phyloP scores from a whole-genome alignment of 1,140 invertebrate species.

The Drosophila orosa region DNA sequence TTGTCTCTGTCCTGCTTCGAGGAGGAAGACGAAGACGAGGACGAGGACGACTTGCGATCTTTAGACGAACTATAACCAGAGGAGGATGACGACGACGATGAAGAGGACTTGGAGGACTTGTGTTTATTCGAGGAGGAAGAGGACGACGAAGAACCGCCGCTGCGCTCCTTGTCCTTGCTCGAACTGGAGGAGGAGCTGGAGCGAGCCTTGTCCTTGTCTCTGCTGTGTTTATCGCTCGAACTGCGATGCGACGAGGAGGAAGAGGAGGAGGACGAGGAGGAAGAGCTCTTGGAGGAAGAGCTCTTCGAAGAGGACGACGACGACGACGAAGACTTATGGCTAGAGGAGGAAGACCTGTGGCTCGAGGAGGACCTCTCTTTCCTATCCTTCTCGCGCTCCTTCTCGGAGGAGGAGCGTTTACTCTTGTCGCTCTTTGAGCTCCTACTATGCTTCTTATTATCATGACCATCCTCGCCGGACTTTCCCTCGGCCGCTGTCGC shows the following conservation, averaged over 20 bases:
- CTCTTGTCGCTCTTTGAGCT: slow-evolving; percentile 62
- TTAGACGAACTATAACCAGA: slow-evolving; percentile 76
- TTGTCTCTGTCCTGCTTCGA: slow-evolving; percentile 86
- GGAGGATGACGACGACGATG: slow-evolving; percentile 64
- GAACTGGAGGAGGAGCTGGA: slow-evolving; percentile 70
- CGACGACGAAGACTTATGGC: slow-evolving; percentile 67
- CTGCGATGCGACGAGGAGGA: slow-evolving; percentile 81
- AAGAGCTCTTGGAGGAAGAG: slow-evolving; percentile 69
- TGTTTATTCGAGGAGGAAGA: slow-evolving; percentile 71
- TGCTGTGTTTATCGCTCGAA: slow-evolving; percentile 72
- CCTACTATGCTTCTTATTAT: slow-evolving; percentile 68
- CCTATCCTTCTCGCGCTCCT: slow-evolving; percentile 84
- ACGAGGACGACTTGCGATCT: slow-evolving; percentile 79
- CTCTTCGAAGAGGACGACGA: slow-evolving; percentile 74
- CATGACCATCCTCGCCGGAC: slow-evolving; percentile 51
- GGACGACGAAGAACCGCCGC: slow-evolving; percentile 62
- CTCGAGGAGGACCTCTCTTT: slow-evolving; percentile 50
- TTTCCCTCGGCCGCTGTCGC: slow-evolving; percentile 47
- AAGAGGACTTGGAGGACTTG: slow-evolving; percentile 78
- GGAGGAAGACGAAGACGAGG: slow-evolving; percentile 21
- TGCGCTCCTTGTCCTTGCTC: slow-evolving; percentile 79
- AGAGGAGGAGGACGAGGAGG: slow-evolving; percentile 73
- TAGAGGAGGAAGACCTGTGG: slow-evolving; percentile 59
- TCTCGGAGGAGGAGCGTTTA: slow-evolving; percentile 74
- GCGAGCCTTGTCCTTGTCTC: slow-evolving; percentile 72